phyloP scores from a whole-genome alignment of 2,797 vertebrate genomes.

The Microctenopoma lineatum region DNA sequence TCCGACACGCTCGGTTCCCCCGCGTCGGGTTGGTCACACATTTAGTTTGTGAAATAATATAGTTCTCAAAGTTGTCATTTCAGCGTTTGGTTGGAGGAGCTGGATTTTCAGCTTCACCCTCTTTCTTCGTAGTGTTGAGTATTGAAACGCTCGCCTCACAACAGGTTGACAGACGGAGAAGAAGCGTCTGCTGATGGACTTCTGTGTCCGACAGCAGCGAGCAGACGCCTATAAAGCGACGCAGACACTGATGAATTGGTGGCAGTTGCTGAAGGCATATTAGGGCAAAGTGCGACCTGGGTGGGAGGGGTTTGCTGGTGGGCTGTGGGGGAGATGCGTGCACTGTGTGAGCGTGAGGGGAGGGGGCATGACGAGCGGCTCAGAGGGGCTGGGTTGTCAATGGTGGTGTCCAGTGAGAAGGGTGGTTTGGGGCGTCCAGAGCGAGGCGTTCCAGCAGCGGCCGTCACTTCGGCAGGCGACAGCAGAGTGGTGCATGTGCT shows the following conservation, averaged over 20 bases:
- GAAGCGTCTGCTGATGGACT: no score
- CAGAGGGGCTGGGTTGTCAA: conserved; percentile 14
- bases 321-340: conserved; percentile 35
- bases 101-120: no score
- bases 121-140: no score
- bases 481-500: conserved; percentile 62
- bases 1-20: conserved; percentile 53
- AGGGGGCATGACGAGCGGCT: conserved; percentile 35
- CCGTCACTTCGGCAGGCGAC: conserved; percentile 70
- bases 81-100: no score
- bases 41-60: no score
- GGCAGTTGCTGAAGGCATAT: conserved; percentile 85
- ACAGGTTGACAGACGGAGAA: neutral
- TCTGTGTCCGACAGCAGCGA: no score
- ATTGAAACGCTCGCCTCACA: conserved; percentile 40
- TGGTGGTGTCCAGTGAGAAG: conserved; percentile 46
- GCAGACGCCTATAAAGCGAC: conserved; percentile 12
- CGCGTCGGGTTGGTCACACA: no score
- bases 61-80: no score
- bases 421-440: conserved; percentile 65
- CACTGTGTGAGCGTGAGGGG: conserved; percentile 46
- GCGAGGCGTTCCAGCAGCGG: conserved; percentile 71
- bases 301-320: conserved; percentile 65
- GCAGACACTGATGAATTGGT: conserved; percentile 81
- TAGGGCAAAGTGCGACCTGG: conserved; percentile 80